A percentile compares a stretch with the other conserved stretches of the same genome.
These are phyloP conservation scores for Erebia aethiops DNA, from an alignment of 2,888 invertebrate species.

Conservation along the genomic window DNA sequence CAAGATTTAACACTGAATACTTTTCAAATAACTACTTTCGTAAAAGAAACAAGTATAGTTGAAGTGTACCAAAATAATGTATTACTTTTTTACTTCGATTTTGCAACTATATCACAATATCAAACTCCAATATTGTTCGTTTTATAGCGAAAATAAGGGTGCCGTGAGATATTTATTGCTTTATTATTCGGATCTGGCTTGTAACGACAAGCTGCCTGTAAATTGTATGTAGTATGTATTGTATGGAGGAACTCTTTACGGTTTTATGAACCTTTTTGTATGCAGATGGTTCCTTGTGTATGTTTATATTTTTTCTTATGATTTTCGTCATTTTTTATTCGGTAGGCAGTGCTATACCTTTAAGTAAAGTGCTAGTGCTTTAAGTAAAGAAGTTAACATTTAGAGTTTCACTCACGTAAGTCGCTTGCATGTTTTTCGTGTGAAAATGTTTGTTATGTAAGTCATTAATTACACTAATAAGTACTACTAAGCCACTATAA, in stretches of 20 bases:
- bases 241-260: slow-evolving; percentile 25
- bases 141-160: slow-evolving; percentile 25
- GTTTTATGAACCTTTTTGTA: slow-evolving; percentile 17
- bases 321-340: background rate
- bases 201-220: slow-evolving; percentile 33
- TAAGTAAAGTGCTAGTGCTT: no score
- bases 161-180: slow-evolving; percentile 16
- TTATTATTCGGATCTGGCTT: slow-evolving; percentile 36
- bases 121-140: background rate
- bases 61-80: no score
- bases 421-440: no score
- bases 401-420: background rate
- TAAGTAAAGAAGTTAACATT: background rate
- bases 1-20: no score
- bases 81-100: no score
- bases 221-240: slow-evolving; percentile 31
- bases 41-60: no score
- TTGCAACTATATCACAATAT: no score
- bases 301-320: slow-evolving; percentile 4
- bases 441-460: no score
- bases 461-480: no score
- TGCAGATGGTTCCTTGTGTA: slow-evolving; percentile 26
- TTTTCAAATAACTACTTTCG: no score
- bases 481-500: no score
- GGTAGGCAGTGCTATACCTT: background rate